Evolutionary conservation across 2,113 vertebrate species (phyloP), one percentile per base, ranked within the genome.

Genomic region (Grammomys surdaster): DNA sequence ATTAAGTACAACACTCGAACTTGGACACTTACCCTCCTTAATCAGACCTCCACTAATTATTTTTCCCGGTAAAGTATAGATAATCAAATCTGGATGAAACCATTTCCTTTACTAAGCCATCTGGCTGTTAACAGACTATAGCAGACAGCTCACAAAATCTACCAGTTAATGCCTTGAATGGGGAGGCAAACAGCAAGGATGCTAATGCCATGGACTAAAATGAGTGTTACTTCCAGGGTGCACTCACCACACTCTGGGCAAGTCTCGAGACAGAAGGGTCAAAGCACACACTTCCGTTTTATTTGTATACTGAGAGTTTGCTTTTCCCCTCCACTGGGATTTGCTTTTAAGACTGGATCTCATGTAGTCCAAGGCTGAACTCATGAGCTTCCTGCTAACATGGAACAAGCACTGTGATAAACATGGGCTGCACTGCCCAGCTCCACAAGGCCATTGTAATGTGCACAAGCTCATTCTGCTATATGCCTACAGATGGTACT

Each of bases 71-170:
- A 97, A 97, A 0, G 43, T 60, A 91, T 2, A 46, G 70, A 91
- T 93, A 95, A 95, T 28, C 60, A 97, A 93, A 84, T 87, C 48
- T 46, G 54, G 16, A 93, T 96, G 87, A 93, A 93, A 96, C 88
- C 46, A 75, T 12, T 46, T 58, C 76, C 89, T 40, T 40, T 40
- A 40, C 63, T 80, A 87, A 36, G 80, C 1, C 91, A 91, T 58
- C 77, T 90, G 90, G 85, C 80, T 78, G 84, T 75, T 22, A 96
- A 92, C 0, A 86, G 77, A 96, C 86, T 0, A 33, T 3, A 88
- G 54, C 56, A 97, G 94, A 97, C 92, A 40, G 73, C 76, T 88
- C 88, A 91, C 11, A 67, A 95, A 92, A 88, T 65, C 0, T 36
- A 77, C 31, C 65, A 63, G 58, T 43, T 40, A 58, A 65, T 14